phyloP scores from a whole-genome alignment of 1,140 invertebrate species.

The Triops cancriformis region DNA sequence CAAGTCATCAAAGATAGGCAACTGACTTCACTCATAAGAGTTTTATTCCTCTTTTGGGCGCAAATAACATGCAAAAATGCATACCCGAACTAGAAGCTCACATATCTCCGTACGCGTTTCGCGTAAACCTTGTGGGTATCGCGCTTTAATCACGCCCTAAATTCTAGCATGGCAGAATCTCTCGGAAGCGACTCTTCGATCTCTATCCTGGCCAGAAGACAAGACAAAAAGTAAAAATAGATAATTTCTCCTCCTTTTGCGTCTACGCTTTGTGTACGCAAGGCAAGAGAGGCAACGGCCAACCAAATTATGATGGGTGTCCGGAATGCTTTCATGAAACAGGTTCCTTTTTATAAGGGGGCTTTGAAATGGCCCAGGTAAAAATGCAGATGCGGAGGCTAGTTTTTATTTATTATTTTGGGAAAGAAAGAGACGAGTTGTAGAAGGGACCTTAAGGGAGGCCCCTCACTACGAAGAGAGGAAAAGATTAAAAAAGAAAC shows the following conservation, averaged over 20 bases:
- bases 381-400: background rate
- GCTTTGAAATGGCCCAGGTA: slow-evolving; percentile 9
- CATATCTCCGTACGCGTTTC: too few relatives aligned
- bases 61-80: background rate
- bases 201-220: background rate
- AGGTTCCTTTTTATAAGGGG: slow-evolving; percentile 3
- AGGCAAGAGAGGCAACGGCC: background rate
- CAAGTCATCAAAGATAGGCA: background rate
- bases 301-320: slow-evolving; percentile 14
- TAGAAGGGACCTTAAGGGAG: background rate
- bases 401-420: slow-evolving; percentile 11
- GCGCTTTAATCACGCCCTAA: too few relatives aligned
- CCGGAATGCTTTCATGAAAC: slow-evolving; percentile 10
- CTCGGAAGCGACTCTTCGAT: background rate
- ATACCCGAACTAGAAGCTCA: too few relatives aligned
- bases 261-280: background rate
- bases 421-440: background rate
- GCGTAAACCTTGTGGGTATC: too few relatives aligned
- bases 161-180: too few relatives aligned
- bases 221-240: background rate
- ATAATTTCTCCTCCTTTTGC: background rate
- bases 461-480: background rate
- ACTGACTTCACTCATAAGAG: background rate
- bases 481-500: background rate
- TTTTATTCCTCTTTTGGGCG: background rate